phyloP scores from a whole-genome alignment of 2,888 invertebrate species.

The Xestoiulus laeticollis region DNA sequence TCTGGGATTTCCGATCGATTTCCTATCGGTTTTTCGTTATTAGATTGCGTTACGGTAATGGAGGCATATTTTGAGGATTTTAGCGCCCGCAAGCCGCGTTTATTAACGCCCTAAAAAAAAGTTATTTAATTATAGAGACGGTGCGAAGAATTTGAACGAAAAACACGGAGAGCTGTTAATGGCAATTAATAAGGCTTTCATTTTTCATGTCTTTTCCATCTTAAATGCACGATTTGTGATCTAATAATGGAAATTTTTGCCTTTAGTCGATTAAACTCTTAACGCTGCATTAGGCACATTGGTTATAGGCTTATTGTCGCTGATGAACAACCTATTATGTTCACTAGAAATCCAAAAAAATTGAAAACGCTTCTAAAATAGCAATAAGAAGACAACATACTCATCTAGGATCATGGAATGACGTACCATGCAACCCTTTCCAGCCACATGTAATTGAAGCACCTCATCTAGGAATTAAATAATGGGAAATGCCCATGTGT shows the following conservation, averaged over 20 bases:
- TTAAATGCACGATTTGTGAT: background rate
- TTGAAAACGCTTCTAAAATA: background rate
- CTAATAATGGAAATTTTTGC: background rate
- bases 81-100: background rate
- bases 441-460: no score
- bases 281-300: background rate
- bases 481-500: no score
- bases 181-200: slow-evolving; percentile 24
- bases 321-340: background rate
- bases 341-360: no score
- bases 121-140: slow-evolving; percentile 4
- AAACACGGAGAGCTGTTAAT: background rate
- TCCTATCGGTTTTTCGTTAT: background rate
- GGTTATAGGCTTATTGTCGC: background rate
- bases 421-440: no score
- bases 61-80: background rate
- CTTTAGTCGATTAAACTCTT: background rate
- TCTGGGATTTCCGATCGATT: background rate
- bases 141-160: background rate
- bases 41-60: background rate
- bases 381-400: background rate
- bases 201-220: background rate
- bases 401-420: no score
- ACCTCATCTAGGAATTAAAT: no score
- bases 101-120: slow-evolving; percentile 15